Conservation (phyloP, 2,797 vertebrate genomes). For the Acrossocheilus wenchowensis region DNA sequence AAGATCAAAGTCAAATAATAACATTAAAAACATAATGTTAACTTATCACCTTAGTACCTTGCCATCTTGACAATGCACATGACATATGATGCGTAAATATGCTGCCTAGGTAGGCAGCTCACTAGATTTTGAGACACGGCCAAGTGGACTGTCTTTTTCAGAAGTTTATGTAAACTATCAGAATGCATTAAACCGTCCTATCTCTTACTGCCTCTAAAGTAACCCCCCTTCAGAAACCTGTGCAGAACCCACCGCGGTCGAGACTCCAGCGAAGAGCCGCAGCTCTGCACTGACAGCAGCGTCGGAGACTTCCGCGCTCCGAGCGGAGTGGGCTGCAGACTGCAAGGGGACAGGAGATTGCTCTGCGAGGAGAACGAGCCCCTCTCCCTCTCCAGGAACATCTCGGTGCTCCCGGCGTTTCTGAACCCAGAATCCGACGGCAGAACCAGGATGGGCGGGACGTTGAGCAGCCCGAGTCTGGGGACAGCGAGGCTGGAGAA, state of each 20-base stretch:
- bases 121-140: not conserved
- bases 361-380: slow-evolving; percentile 71
- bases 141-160: not conserved
- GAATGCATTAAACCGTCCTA: not conserved
- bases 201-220: not conserved
- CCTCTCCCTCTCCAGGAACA: slow-evolving; percentile 69
- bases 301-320: slow-evolving; percentile 79
- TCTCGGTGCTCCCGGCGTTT: slow-evolving; percentile 64
- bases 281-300: slow-evolving; percentile 81
- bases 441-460: slow-evolving; percentile 75
- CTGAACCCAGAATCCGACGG: slow-evolving; percentile 75
- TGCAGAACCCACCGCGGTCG: slow-evolving; percentile 82
- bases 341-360: slow-evolving; percentile 77
- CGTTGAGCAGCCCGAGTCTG: slow-evolving; percentile 62
- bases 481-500: slow-evolving; percentile 59
- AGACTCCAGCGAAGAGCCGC: slow-evolving; percentile 80
- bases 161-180: slow-evolving; percentile 10
- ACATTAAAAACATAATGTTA: not conserved
- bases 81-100: too few relatives aligned
- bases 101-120: not conserved
- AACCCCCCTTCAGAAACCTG: not conserved
- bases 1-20: too few relatives aligned
- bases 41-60: not conserved
- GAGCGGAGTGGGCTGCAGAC: slow-evolving; percentile 74
- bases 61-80: not conserved